Base-by-base conservation (phyloP, 2,888 invertebrate species). In the Hydriomena furcata region DNA sequence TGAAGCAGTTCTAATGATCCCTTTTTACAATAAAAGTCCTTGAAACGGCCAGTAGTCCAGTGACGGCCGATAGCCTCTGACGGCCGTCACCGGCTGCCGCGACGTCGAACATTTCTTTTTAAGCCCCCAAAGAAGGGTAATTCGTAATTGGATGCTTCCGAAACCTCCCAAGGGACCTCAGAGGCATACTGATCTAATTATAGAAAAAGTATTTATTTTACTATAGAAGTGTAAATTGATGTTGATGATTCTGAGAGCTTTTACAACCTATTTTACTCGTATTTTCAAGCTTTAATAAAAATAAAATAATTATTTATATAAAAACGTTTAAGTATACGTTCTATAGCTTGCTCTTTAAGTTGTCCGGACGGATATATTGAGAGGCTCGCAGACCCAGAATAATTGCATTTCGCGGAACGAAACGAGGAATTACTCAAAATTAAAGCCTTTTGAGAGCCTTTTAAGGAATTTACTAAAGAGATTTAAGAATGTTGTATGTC, bases 81-180 rank as follows among this genome's bases (percentile, higher is more conserved):
- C 17, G 7, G 23, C 11, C 11, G 11, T n/a, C 36, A 8, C 32
- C 17, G 32, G 32, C 17, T 2, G 8, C 17, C 32, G 7, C 5
- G 24, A 36, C 28, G 28, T 21, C 30, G 40, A 20, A 24, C 24
- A 42, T 43, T 40, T 43, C 43, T 34, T 40, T 37, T 25, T 44
- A 44, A 52, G 48, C 35, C 38, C 44, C 25, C 44, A 52, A 52
- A 44, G 43, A 48, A 44, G 52, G 52, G 44, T 52, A 48, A 48
- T 44, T 40, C 43, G 52, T 52, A 48, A 52, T 52, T 48, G 52
- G 48, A 40, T 40, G 43, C 38, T 44, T 50, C 44, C 40, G 44
- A 13, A 13, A 35, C 7, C 32, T 50, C 35, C 23, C 31, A 2
- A 5, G 32, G 27, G 40, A 30, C 13, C 4, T 7, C 3, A 21